A percentile compares a stretch with the other conserved stretches of the same genome.
phyloP scores from a whole-genome alignment of 2,113 vertebrate species.

The Pelodiscus sinensis region DNA sequence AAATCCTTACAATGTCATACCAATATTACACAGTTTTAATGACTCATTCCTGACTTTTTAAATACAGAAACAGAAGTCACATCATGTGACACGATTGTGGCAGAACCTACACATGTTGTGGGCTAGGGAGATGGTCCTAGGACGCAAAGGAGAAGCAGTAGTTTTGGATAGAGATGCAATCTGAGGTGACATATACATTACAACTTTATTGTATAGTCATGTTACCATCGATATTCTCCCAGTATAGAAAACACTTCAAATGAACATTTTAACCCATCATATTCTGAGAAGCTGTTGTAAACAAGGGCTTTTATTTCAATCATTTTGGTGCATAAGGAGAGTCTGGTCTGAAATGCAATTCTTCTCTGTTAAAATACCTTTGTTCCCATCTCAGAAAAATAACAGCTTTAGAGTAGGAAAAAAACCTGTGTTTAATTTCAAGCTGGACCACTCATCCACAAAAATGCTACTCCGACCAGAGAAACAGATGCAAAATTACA shows the following conservation, averaged over 20 bases:
- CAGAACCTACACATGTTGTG: not conserved
- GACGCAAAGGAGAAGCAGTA: not conserved
- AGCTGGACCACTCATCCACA: slow-evolving; percentile 68
- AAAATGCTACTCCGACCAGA: slow-evolving; percentile 64
- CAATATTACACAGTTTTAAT: not conserved
- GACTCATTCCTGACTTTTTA: not conserved
- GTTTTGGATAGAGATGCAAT: not conserved
- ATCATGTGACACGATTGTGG: not conserved
- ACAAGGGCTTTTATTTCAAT: not conserved
- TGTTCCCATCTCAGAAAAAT: slow-evolving; percentile 5
- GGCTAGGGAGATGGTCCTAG: not conserved
- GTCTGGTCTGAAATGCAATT: slow-evolving; percentile 29
- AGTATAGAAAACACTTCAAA: not conserved
- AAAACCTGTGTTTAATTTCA: slow-evolving; percentile 63
- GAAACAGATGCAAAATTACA: slow-evolving; percentile 81
- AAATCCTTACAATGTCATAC: rapidly evolving
- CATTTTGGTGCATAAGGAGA: slow-evolving; percentile 23
- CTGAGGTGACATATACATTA: rapidly evolving
- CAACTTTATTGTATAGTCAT: not conserved
- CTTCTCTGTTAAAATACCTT: slow-evolving; percentile 5
- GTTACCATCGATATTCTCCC: not conserved
- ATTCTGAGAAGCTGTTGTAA: not conserved
- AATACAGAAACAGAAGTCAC: not conserved
- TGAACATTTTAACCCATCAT: not conserved
- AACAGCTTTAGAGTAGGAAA: slow-evolving; percentile 52